Evolutionary conservation across 2,797 vertebrate species (phyloP), one percentile per base, ranked within the genome.

Genomic region (Urophycis tenuis): DNA sequence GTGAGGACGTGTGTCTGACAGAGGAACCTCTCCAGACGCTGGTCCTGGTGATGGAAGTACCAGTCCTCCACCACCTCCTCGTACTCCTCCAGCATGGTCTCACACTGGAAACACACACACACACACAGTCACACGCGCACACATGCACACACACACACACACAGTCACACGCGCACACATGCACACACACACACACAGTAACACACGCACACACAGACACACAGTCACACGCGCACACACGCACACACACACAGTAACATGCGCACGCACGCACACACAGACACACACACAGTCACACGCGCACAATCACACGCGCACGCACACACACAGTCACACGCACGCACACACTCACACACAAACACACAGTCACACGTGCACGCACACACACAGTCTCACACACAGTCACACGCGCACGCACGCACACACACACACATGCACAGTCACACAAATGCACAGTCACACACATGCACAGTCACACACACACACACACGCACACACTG

Each of bases 51-150:
- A 79, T 93, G 90, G 86, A 96, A 96, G 88, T 95, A 96, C 95
- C 95, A 96, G 82, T 93, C 92, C 89, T 95, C 95, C 75, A 96
- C 92, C 0, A 95, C 87, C 1, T 95, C 94, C 88, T 96, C 95
- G 34, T 89, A 93, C 84, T 90, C 76, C 88, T 96, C 95, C 87
- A 96, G 90, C 95, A 96, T 96, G 0, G 86, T 94, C 90, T 96
- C 95, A 78, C 95, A 95, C 95, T 96, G 85, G 31, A 76, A 22
- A 75, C 31, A 75, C 34, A 75, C 75, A 81, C 53, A 36, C 14
- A 35, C 29, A 80, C 39, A 45, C 32, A 34, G 95, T 95, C 95
- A 75, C 22, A 74, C 31, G 74, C 34, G 74, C 75, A 81, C 67
- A 45, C 17, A 41, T 32, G 49, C 33, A 10, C 3, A 30, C 3